Conservation (phyloP, 1,140 invertebrate genomes). For the Bradysia coprophila region DNA sequence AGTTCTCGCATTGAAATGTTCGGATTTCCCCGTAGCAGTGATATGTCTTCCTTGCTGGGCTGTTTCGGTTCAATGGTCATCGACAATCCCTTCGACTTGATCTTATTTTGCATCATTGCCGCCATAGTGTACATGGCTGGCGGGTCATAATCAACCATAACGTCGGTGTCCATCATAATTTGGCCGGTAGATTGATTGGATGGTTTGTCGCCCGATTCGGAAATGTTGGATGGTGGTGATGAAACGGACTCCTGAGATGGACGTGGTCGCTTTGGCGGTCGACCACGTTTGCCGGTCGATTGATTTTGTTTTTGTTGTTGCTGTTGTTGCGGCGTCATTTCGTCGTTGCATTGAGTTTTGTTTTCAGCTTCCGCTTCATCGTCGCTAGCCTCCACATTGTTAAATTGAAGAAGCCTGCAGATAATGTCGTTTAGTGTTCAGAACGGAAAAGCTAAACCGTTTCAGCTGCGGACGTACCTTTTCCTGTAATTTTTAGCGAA, state of each 20-base stretch:
- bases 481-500: constrained; percentile 48
- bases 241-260: constrained; percentile 23
- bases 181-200: constrained; percentile 3
- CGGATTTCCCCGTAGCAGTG: constrained; percentile 46
- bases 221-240: constrained; percentile 8
- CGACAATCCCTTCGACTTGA: not conserved
- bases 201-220: not conserved
- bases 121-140: not conserved
- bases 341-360: constrained; percentile 20
- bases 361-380: constrained; percentile 25
- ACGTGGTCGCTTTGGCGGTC: constrained; percentile 16
- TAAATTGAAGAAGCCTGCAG: constrained; percentile 44
- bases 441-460: too few species aligned
- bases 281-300: constrained; percentile 22
- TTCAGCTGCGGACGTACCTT: too few species aligned
- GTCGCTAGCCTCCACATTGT: constrained; percentile 32
- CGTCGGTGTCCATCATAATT: constrained; percentile 5
- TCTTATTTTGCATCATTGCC: not conserved
- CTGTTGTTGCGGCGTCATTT: constrained; percentile 22
- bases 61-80: not conserved
- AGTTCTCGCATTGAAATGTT: constrained; percentile 60
- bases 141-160: constrained; percentile 4
- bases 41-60: constrained; percentile 19
- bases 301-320: too few species aligned
- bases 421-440: too few species aligned